A percentile compares a stretch with the other conserved stretches of the same genome.
Evolutionary conservation across 53 echinoderm and acorn worm species (phyloP).

Genomic region (Mesocentrotus franciscanus): DNA sequence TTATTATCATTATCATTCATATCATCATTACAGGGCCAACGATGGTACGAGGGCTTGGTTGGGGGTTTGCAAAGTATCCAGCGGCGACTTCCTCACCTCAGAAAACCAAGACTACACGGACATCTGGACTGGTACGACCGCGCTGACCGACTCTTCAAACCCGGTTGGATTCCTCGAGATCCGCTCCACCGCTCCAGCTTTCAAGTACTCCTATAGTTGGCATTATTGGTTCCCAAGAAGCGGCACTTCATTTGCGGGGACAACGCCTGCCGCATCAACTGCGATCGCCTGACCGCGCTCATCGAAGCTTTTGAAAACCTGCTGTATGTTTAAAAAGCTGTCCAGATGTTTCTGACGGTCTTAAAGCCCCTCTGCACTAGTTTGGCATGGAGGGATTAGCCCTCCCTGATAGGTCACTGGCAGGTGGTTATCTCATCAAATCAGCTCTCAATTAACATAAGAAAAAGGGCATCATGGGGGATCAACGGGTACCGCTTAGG

Average conservation of each 20-base stretch:
- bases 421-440: too few relatives aligned
- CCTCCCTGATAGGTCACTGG: too few relatives aligned
- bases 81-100: background rate
- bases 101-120: background rate
- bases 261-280: background rate
- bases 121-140: background rate
- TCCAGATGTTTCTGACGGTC: too few relatives aligned
- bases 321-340: background rate
- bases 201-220: background rate
- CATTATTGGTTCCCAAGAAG: background rate
- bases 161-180: background rate
- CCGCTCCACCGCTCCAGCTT: background rate
- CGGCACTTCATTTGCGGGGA: background rate
- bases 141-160: background rate
- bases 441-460: too few relatives aligned
- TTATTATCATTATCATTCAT: constrained; percentile 30
- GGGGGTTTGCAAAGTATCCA: background rate
- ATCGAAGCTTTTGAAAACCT: background rate
- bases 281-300: background rate
- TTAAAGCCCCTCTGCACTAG: too few relatives aligned
- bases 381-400: too few relatives aligned
- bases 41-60: background rate
- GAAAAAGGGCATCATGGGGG: too few relatives aligned
- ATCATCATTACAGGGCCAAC: background rate
- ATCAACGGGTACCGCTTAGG: too few relatives aligned